These are phyloP conservation scores for Salticus scenicus DNA, from an alignment of 2,888 invertebrate species.

Conservation along the genomic window DNA sequence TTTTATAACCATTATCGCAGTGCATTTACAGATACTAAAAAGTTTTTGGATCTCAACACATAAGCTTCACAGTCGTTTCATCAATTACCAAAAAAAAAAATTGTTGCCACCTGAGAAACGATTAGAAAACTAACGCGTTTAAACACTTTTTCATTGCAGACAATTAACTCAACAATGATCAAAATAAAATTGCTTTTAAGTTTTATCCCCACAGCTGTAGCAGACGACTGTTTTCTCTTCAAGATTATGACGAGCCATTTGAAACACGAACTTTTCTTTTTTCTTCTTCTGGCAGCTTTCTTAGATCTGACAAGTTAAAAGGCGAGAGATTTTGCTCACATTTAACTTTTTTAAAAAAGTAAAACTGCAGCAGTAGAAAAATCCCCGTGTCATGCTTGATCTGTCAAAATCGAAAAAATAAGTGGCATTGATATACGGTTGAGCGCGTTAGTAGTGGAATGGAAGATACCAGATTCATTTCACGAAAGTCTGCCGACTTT, in stretches of 20 bases:
- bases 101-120: no score
- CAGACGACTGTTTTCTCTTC: not conserved
- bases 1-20: no score
- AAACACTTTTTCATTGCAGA: no score
- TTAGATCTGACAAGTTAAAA: not conserved
- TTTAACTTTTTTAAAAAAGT: not conserved
- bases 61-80: no score
- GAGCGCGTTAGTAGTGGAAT: not conserved
- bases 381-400: slow-evolving; percentile 5
- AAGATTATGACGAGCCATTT: not conserved
- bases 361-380: not conserved
- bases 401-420: not conserved
- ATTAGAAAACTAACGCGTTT: no score
- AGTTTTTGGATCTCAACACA: no score
- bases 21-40: no score
- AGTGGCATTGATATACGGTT: not conserved
- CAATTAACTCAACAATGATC: no score
- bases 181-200: not conserved
- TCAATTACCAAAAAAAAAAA: no score
- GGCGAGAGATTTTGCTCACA: not conserved
- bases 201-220: not conserved
- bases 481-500: not conserved
- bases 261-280: not conserved
- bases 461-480: not conserved
- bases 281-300: not conserved